phyloP scores from a whole-genome alignment of 2,888 invertebrate genomes.

The Acrobasis consociella region DNA sequence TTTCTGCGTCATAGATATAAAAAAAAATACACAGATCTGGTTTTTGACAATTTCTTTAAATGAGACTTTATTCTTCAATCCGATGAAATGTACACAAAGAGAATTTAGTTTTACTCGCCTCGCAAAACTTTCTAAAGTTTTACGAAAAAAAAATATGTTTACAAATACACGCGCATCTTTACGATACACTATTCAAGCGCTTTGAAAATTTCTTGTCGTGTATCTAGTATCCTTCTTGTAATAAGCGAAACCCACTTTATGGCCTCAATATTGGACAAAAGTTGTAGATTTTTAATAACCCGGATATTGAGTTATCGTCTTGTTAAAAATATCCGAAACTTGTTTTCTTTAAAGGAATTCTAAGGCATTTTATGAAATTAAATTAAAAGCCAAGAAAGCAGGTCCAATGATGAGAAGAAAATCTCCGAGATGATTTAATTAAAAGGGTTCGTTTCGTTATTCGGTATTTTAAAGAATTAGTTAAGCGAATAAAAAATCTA shows the following conservation, averaged over 20 bases:
- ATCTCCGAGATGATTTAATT: neutral
- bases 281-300: neutral
- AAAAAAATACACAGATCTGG: no score
- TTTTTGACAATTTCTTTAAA: no score
- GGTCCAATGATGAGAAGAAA: neutral
- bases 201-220: neutral
- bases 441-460: neutral
- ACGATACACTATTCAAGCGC: no score
- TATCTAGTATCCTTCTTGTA: neutral
- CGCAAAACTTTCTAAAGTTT: no score
- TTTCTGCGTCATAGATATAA: no score
- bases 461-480: neutral
- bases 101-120: no score
- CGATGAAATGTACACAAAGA: no score
- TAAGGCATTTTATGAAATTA: neutral
- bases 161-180: no score
- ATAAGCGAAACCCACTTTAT: neutral
- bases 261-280: neutral
- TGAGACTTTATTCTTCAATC: no score
- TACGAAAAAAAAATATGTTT: no score
- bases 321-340: neutral
- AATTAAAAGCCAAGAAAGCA: neutral
- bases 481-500: neutral
- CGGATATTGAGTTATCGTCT: neutral
- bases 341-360: neutral